Evolutionary conservation across 2,113 vertebrate genomes (phyloP).

Genomic region (Xiphorhynchus elegans): DNA sequence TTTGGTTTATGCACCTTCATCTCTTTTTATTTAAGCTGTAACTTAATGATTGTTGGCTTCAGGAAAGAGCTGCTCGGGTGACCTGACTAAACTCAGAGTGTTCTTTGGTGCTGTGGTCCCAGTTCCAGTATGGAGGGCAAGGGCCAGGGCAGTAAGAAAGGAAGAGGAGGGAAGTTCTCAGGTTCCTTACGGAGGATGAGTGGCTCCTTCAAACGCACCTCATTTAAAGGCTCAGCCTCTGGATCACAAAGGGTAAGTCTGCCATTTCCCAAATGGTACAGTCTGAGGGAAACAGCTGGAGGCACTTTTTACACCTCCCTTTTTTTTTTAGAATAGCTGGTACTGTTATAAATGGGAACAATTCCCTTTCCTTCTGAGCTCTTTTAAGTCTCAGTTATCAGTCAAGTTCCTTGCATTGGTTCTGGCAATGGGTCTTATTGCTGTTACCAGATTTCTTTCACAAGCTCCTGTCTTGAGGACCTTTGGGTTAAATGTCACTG

Average conservation of each 20-base stretch:
- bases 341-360: background rate
- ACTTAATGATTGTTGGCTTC: background rate
- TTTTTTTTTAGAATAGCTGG: background rate
- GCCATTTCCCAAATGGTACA: background rate
- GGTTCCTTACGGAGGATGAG: conserved; percentile 77
- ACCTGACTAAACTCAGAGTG: conserved; percentile 6
- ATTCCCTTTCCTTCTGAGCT: background rate
- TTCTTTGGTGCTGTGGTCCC: conserved; percentile 4
- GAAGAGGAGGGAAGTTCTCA: conserved; percentile 22
- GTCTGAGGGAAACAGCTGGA: background rate
- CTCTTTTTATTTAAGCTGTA: background rate
- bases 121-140: conserved; percentile 67
- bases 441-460: background rate
- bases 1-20: background rate
- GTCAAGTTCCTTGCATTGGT: background rate
- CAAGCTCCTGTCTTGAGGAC: background rate
- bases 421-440: background rate
- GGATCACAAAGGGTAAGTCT: conserved; percentile 94
- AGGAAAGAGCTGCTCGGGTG: background rate
- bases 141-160: conserved; percentile 57
- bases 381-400: background rate
- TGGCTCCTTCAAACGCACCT: conserved; percentile 86
- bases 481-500: background rate
- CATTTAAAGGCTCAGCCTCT: conserved; percentile 88
- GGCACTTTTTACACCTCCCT: background rate